Base-by-base conservation (phyloP, 2,113 vertebrate genomes). In the Oreochromis niloticus region DNA sequence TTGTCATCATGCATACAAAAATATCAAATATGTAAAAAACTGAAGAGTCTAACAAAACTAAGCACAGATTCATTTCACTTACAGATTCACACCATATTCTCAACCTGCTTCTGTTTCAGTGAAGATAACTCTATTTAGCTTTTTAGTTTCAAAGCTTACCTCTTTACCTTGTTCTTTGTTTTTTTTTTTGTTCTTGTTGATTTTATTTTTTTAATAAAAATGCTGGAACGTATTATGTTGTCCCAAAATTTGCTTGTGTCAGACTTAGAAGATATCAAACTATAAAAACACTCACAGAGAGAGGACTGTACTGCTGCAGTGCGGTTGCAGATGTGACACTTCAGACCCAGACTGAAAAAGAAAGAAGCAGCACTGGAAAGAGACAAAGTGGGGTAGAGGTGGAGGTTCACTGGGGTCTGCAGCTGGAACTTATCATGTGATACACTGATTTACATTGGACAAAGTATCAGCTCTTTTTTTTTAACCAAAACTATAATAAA, bases 251-350 rank as follows among this genome's bases (percentile, higher is more conserved):
- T 82, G 71, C 27, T 57, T 9, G 12, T 71, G 22, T 85, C n/a
- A 39, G 55, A 84, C 30, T 56, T 63, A 57, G 7, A 85, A 22
- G 48, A 88, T n/a, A 19, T 82, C 63, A 87, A 81, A 87, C 78
- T 43, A 82, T 73, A 85, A 86, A 68, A 39, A 57, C 71, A 50
- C 16, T 48, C 14, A 19, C 4, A 50, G 43, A 32, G 19, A 56
- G 82, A 83, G n/a, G 43, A 52, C 66, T 66, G 78, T n/a, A 54
- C 81, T 89, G 87, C 87, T 93, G 94, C 91, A 94, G 90, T 95
- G 92, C 78, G n/a, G 87, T 71, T 86, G 85, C 85, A 82, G 84
- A 75, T 43, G 83, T 39, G 63, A 87, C 85, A 82, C 88, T 82
- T 91, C 87, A 86, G 57, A 92, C 9, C 16, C 46, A 32, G 81